Base-by-base conservation (phyloP, 2,113 vertebrate species). In the Glaucidium brasilianum region DNA sequence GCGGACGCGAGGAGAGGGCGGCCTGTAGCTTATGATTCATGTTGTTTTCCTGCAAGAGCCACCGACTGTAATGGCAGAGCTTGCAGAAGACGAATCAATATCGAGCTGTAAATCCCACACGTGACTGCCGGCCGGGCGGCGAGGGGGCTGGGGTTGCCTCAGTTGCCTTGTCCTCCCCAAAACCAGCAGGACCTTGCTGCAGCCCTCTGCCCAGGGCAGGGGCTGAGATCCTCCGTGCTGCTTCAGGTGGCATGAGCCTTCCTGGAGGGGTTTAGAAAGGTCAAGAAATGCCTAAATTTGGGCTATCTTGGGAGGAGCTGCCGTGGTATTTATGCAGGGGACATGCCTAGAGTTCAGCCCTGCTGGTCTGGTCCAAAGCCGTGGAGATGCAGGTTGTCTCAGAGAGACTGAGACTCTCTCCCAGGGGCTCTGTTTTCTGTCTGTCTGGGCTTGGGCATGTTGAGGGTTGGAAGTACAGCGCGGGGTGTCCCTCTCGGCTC, bases 11-110 rank as follows among this genome's bases (percentile, higher is more conserved):
- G 76, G 73, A 93, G 94, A 79, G 64, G 94, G 79, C 62, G 1
- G 67, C 86, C 79, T 78, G 86, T 78, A 80, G 94, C 77, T 89
- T 59, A 18, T 98, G 96, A 98, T 97, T 98, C 94, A 97, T 88
- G 68, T 89, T 96, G 76, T 93, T 97, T 97, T 96, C 64, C 96
- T 96, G 93, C 68, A 94, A 26, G 85, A 94, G 89, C 32, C 91
- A 95, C 69, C 1, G 9, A 9, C 76, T 56, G 84, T 25, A 84
- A 83, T 92, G 94, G 92, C 92, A 95, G 76, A 96, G 91, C 96
- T 95, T 86, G 87, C 82, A 84, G 93, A 68, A 82, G 77, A 79
- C 25, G 1, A 23, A 97, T 97, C 94, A 77, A 81, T 96, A 91
- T 50, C 0, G 7, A 90, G 75, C 92, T 21, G 11, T 97, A 92